Percentiles rank a stretch among this genome's conserved stretches.
These are phyloP conservation scores for Sander vitreus DNA, from an alignment of 2,113 vertebrate genomes.

Conservation along the genomic window DNA sequence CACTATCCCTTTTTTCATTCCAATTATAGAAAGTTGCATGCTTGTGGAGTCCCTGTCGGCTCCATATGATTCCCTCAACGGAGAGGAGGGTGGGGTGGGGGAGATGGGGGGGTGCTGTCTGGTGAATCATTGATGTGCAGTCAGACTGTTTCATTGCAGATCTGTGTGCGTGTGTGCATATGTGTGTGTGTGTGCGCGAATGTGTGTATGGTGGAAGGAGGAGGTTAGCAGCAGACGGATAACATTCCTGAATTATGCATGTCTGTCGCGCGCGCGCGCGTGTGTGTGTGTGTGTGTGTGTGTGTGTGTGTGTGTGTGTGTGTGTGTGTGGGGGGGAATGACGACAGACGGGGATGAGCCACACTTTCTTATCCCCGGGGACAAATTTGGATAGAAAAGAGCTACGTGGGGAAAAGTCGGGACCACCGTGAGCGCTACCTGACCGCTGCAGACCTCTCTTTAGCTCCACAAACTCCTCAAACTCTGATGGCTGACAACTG, in stretches of 20 bases:
- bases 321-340: slow-evolving; percentile 46
- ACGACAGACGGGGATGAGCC: slow-evolving; percentile 33
- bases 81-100: slow-evolving; percentile 8
- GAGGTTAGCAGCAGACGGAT: slow-evolving; percentile 72
- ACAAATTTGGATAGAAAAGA: slow-evolving; percentile 60
- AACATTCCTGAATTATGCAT: slow-evolving; percentile 82
- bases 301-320: too few relatives aligned
- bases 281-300: too few relatives aligned
- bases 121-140: slow-evolving; percentile 81
- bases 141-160: slow-evolving; percentile 77
- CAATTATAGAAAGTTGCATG: slow-evolving; percentile 78
- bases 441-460: slow-evolving; percentile 54
- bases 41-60: slow-evolving; percentile 74
- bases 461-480: slow-evolving; percentile 51
- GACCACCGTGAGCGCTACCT: slow-evolving; percentile 48
- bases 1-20: slow-evolving; percentile 51
- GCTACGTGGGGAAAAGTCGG: slow-evolving; percentile 28
- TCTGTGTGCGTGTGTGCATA: slow-evolving; percentile 17
- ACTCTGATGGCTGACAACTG: slow-evolving; percentile 22
- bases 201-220: slow-evolving; percentile 20
- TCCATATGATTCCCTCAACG: slow-evolving; percentile 66
- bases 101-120: slow-evolving; percentile 51
- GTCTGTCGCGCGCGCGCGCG: slow-evolving; percentile 70
- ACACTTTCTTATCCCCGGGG: slow-evolving; percentile 53
- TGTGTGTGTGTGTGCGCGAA: slow-evolving; percentile 28